Base-by-base conservation (phyloP, 1,140 invertebrate species). In the Trissolcus basalis region DNA sequence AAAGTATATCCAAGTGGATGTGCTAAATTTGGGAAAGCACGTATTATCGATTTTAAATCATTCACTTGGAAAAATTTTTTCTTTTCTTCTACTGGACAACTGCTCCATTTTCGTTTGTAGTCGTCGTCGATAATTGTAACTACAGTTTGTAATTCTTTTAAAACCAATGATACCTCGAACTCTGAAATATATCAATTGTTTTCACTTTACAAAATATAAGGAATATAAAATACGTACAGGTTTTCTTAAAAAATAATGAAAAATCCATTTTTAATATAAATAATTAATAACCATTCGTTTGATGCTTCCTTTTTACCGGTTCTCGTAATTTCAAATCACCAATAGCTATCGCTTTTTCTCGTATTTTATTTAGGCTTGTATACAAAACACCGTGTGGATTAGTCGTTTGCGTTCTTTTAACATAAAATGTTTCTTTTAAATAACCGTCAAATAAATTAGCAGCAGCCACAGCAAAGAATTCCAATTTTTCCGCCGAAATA, bases 1-100 rank as follows among this genome's bases (percentile, higher is more conserved):
- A 54, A 54, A 43, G 51, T 54, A n/a, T 54, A 54, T 54, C 51
- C 51, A 54, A 54, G 8, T 19, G 51, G 51, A 19, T 54, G 51
- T 15, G 19, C 5, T 6, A n/a, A 54, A 54, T 54, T 54, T 15
- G 51, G 51, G 12, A 54, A 54, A n/a, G 35, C 11, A 10, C 12
- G 13, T 32, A 54, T 4, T 43, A 54, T 54, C 16, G 32, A 41
- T 43, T 54, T 41, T 12, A 54, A 54, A 19, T 54, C 51, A 19
- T 54, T 10, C 0, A 1, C 8, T 43, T 43, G 2, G 15, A 43
- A 54, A 43, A 43, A 7, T 11, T n/a, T 11, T 2, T 41, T 54
- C 43, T 54, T 54, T 43, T 54, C 39, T 16, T 43, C 14, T 9
- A 32, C 41, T 8, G 19, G 13, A 50, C 33, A 15, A 41, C 13